phyloP scores from a whole-genome alignment of 1,140 invertebrate genomes.

The Ladona fulva region DNA sequence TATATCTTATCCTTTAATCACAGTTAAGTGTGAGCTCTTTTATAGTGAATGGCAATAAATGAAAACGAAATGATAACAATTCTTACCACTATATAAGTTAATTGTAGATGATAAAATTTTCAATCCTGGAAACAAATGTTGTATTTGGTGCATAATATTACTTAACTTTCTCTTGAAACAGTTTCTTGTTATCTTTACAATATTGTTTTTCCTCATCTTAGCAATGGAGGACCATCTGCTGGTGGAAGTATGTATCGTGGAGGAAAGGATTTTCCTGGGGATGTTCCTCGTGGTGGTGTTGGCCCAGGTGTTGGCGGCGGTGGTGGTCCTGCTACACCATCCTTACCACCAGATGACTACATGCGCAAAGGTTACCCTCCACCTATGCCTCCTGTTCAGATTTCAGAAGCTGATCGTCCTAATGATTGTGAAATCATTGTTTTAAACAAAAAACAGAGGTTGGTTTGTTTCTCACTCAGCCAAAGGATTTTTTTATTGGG shows the following conservation, averaged over 20 bases:
- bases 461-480: no score
- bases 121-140: no score
- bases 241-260: background rate
- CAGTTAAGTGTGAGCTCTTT: no score
- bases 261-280: background rate
- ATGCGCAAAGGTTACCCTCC: background rate
- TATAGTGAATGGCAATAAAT: no score
- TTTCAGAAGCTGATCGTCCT: conserved; percentile 36
- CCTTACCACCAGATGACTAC: background rate
- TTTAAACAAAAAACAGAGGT: conserved; percentile 66
- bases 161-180: no score
- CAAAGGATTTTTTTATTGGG: no score
- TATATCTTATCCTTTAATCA: no score
- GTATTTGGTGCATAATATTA: no score
- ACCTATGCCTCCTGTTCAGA: background rate
- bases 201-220: background rate
- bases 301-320: background rate
- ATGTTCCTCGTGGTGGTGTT: background rate
- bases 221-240: background rate
- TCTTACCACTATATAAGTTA: no score
- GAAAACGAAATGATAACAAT: no score
- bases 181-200: no score
- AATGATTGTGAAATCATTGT: conserved; percentile 87
- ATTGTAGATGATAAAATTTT: no score
- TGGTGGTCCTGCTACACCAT: background rate